Conservation (phyloP, 2,113 vertebrate genomes). For the Gymnarchus niloticus region DNA sequence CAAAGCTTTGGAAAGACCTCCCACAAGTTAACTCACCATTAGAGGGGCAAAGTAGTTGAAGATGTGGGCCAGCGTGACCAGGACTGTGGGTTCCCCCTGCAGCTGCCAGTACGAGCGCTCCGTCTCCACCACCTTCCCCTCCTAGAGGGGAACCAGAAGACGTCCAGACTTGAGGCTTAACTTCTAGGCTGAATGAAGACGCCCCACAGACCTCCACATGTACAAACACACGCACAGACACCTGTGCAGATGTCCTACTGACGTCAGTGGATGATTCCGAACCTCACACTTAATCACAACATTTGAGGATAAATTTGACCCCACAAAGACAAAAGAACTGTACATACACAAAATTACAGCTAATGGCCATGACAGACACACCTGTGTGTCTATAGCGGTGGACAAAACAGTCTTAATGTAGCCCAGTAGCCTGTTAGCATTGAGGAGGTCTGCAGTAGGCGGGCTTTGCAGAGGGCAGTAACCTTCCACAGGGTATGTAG, state of each 20-base stretch:
- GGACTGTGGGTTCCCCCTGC: slow-evolving; percentile 80
- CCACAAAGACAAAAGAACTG: neutral
- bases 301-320: neutral
- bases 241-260: neutral
- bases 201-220: neutral
- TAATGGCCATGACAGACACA: slow-evolving; percentile 37
- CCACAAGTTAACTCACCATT: slow-evolving; percentile 71
- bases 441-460: slow-evolving; percentile 71
- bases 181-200: neutral
- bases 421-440: slow-evolving; percentile 78
- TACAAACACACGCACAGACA: neutral
- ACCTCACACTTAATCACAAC: neutral
- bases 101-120: slow-evolving; percentile 72
- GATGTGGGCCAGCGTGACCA: slow-evolving; percentile 84
- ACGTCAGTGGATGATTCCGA: neutral
- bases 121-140: slow-evolving; percentile 75
- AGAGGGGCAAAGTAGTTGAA: slow-evolving; percentile 90
- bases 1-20: too few relatives aligned
- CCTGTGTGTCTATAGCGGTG: slow-evolving; percentile 72
- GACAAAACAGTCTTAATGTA: slow-evolving; percentile 80
- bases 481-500: slow-evolving; percentile 84
- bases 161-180: neutral
- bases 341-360: neutral
- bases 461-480: slow-evolving; percentile 88
- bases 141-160: slow-evolving; percentile 53